Evolutionary conservation across 2,113 vertebrate genomes (phyloP).

Genomic region (Zootoca vivipara): DNA sequence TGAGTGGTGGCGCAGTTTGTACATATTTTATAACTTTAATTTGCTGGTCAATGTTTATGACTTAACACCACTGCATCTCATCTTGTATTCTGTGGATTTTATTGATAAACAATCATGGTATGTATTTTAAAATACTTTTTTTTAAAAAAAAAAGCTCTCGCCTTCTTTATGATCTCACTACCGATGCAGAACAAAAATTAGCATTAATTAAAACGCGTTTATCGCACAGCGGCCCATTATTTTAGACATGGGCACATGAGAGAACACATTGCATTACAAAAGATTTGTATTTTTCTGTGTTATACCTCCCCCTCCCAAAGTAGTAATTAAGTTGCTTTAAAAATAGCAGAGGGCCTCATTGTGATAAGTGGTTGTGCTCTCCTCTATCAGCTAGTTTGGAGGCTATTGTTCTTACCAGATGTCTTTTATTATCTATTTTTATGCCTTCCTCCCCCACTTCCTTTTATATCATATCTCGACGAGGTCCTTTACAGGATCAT

Average conservation of each 20-base stretch:
- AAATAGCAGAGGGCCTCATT: not conserved
- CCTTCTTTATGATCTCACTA: conserved; percentile 35
- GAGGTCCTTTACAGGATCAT: not conserved
- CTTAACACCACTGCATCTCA: conserved; percentile 29
- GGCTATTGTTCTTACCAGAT: not conserved
- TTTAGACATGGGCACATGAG: conserved; percentile 48
- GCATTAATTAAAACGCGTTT: conserved; percentile 53
- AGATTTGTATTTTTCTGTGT: conserved; percentile 3
- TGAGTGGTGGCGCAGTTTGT: conserved; percentile 32
- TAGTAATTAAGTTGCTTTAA: conserved; percentile 32
- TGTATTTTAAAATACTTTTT: conserved; percentile 44
- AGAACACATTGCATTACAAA: conserved; percentile 37
- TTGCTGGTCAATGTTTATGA: conserved; percentile 63
- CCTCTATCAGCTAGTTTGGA: conserved; percentile 42
- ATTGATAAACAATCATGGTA: conserved; percentile 51
- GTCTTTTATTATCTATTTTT: conserved; percentile 29
- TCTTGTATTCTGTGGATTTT: conserved; percentile 43
- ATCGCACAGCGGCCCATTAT: conserved; percentile 37
- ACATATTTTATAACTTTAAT: conserved; percentile 63
- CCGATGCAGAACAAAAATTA: conserved; percentile 47
- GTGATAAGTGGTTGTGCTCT: not conserved
- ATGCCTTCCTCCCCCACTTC: not conserved
- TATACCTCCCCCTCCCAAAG: not conserved
- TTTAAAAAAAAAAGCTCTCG: conserved; percentile 32
- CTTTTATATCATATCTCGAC: conserved; percentile 2